Conservation (phyloP, 2,797 vertebrate species). For the Sebastes minor region DNA sequence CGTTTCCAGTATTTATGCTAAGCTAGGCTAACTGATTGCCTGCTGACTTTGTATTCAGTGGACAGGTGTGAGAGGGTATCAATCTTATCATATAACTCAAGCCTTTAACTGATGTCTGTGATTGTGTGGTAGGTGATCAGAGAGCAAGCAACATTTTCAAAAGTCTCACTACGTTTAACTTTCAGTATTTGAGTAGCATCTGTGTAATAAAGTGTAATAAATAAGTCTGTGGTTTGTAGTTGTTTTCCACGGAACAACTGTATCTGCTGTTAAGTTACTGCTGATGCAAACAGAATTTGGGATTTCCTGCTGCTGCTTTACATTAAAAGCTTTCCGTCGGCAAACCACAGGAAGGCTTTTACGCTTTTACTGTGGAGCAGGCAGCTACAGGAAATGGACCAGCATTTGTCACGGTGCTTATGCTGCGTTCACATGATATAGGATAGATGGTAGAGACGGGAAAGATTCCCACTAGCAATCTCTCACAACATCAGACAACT, state of each 20-base stretch:
- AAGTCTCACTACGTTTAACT: background rate
- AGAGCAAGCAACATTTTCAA: background rate
- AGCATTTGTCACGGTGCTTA: background rate
- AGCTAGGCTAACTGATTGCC: background rate
- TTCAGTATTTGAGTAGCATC: background rate
- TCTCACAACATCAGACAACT: background rate
- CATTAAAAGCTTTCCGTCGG: conserved; percentile 13
- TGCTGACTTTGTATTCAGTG: background rate
- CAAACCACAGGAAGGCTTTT: conserved; percentile 42
- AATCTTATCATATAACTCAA: background rate
- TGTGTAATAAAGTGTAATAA: background rate
- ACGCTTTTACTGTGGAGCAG: conserved; percentile 23
- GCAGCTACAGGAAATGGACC: conserved; percentile 24
- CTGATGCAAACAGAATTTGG: background rate
- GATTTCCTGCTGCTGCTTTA: background rate
- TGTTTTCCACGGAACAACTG: no score
- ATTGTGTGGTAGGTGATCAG: background rate
- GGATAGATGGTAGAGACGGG: background rate
- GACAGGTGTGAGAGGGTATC: background rate
- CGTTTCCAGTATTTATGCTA: background rate
- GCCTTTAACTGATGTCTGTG: background rate
- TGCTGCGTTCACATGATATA: background rate
- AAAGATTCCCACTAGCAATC: background rate
- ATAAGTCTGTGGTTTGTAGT: background rate
- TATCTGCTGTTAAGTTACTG: background rate